A percentile compares a stretch with the other conserved stretches of the same genome.
phyloP scores from a whole-genome alignment of 2,888 invertebrate genomes.

The Rugalucina vietnamica region DNA sequence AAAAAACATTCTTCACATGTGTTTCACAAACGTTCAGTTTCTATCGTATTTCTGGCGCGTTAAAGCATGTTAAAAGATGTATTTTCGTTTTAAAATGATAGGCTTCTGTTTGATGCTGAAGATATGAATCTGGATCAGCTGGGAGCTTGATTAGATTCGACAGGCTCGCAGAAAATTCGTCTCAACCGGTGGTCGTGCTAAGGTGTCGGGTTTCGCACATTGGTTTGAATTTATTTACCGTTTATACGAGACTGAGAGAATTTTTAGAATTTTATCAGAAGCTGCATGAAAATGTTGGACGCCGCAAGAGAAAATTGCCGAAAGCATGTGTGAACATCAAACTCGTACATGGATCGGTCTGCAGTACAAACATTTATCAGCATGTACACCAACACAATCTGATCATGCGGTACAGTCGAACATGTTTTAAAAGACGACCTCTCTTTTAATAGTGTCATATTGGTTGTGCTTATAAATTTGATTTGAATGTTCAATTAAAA shows the following conservation, averaged over 20 bases:
- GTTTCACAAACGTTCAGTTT: slow-evolving; percentile 11
- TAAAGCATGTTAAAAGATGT: slow-evolving; percentile 18
- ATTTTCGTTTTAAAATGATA: slow-evolving; percentile 51
- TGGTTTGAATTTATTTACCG: slow-evolving; percentile 13
- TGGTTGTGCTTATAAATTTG: too few species aligned
- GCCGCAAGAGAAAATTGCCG: too few species aligned
- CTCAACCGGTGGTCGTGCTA: slow-evolving; percentile 49
- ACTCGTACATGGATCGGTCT: too few species aligned
- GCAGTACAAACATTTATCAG: too few species aligned
- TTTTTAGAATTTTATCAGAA: too few species aligned
- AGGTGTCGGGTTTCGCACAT: slow-evolving; percentile 44
- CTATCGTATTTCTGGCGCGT: slow-evolving; percentile 8
- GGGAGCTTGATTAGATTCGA: slow-evolving; percentile 62
- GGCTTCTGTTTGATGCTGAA: slow-evolving; percentile 58
- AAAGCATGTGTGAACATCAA: too few species aligned
- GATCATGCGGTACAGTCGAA: too few species aligned
- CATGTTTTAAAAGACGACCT: too few species aligned
- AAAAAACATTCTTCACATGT: slow-evolving; percentile 3
- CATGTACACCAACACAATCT: too few species aligned
- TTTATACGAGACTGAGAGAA: neutral
- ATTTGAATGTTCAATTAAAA: too few species aligned
- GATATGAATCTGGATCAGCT: slow-evolving; percentile 56
- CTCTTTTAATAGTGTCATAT: too few species aligned
- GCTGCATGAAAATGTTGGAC: too few species aligned
- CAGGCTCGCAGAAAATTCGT: slow-evolving; percentile 56